Conservation (phyloP, 1,140 invertebrate genomes). For the Sitobion miscanthi region DNA sequence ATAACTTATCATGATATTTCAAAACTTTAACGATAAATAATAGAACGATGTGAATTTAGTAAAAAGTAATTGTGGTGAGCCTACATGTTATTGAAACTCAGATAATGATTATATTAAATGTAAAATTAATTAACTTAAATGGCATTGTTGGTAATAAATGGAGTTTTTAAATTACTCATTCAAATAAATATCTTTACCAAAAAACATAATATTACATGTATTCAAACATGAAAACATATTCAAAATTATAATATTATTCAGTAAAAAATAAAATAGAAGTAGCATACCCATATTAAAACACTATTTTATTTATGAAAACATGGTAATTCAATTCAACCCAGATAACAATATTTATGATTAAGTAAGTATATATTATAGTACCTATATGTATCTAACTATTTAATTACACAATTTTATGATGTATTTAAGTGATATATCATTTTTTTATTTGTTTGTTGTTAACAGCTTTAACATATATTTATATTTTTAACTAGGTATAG, state of each 20-base stretch:
- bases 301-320: not conserved
- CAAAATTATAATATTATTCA: not conserved
- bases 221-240: not conserved
- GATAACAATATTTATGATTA: too few relatives aligned
- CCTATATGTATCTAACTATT: not conserved
- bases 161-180: not conserved
- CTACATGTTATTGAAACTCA: not conserved
- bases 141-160: not conserved
- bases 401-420: not conserved
- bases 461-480: not conserved
- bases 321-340: too few relatives aligned
- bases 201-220: not conserved
- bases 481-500: not conserved
- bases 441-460: not conserved
- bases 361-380: too few relatives aligned
- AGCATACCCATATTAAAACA: not conserved
- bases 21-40: slow-evolving; percentile 2
- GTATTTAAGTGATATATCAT: not conserved
- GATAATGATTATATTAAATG: not conserved
- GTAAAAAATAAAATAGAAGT: not conserved
- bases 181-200: not conserved
- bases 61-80: not conserved
- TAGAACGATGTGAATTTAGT: not conserved
- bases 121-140: not conserved
- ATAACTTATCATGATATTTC: not conserved